phyloP scores from a whole-genome alignment of 2,113 vertebrate genomes.

The Polyodon spathula region DNA sequence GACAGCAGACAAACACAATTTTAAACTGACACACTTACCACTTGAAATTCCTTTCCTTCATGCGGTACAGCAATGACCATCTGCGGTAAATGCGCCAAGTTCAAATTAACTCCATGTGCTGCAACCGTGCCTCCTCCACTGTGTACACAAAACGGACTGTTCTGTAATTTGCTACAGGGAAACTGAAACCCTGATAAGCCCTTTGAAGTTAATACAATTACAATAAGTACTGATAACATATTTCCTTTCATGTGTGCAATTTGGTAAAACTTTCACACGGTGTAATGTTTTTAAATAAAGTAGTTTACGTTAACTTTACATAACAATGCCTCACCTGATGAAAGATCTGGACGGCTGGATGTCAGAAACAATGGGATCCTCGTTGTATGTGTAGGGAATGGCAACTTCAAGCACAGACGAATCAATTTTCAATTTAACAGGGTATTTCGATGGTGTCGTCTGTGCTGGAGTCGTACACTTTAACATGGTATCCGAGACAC shows the following conservation, averaged over 20 bases:
- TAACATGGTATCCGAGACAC: slow-evolving; percentile 41
- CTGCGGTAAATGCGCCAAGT: slow-evolving; percentile 77
- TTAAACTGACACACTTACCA: slow-evolving; percentile 66
- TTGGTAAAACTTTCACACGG: too few species aligned
- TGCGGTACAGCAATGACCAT: slow-evolving; percentile 79
- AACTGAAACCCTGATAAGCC: too few species aligned
- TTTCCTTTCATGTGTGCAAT: too few species aligned
- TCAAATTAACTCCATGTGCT: slow-evolving; percentile 77
- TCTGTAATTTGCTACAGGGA: too few species aligned
- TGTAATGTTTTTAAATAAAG: too few species aligned
- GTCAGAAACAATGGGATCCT: slow-evolving; percentile 75
- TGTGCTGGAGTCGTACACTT: slow-evolving; percentile 80
- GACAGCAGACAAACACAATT: slow-evolving; percentile 8
- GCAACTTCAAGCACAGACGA: slow-evolving; percentile 52
- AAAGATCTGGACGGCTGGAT: slow-evolving; percentile 88
- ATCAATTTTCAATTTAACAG: slow-evolving; percentile 71
- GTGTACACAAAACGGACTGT: slow-evolving; percentile 21
- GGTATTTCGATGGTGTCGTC: slow-evolving; percentile 46
- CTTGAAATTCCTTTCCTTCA: slow-evolving; percentile 70
- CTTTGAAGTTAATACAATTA: too few species aligned
- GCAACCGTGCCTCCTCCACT: slow-evolving; percentile 93
- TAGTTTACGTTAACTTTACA: too few species aligned
- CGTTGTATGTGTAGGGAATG: slow-evolving; percentile 67
- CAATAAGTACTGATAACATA: too few species aligned
- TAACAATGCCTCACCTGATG: slow-evolving; percentile 65